Evolutionary conservation across 2,113 vertebrate species (phyloP), one percentile per base, ranked within the genome.

Genomic region (Oophaga pumilio): DNA sequence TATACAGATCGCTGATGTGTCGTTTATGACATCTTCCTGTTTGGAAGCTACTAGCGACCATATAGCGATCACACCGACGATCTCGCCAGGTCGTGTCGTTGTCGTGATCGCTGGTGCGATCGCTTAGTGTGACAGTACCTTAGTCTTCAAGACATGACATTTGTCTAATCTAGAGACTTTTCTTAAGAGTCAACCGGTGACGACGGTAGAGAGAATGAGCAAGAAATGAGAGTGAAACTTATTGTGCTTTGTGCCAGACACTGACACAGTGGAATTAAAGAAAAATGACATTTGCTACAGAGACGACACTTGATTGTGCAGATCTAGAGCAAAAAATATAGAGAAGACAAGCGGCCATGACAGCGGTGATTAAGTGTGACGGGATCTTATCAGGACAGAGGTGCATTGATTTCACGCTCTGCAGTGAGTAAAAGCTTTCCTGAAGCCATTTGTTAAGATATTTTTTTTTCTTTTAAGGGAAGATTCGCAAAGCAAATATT

Each of bases 341-440:
- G 71, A 74, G 71, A 74, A 43, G 71, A 74, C 17, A 33, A 49
- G 71, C 28, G 33, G 28, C 71, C 71, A 74, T 49, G 71, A 74
- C 71, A 74, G 71, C 71, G 17, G 43, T 74, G 71, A 74, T 74
- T 74, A 50, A 74, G 71, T 49, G 28, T 74, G 71, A 74, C 71
- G 43, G 71, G 71, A 74, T 50, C 71, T 50, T 74, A 74, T 50
- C 43, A 74, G 71, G 71, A 22, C 71, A 50, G 71, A 11, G 43
- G 28, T n/a, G 71, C 71, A 50, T 50, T 12, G 18, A 50, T 50
- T 74, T 74, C 71, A 49, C 13, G 43, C 71, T 50, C 71, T 18
- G 71, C 71, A 20, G 71, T 50, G 71, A 74, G 50, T 4, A 50
- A 74, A 74, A 17, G 33, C 71, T 50, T 49, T 74, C 43, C 43